phyloP scores from a whole-genome alignment of 2,797 vertebrate species.

The Sebastes cheni region DNA sequence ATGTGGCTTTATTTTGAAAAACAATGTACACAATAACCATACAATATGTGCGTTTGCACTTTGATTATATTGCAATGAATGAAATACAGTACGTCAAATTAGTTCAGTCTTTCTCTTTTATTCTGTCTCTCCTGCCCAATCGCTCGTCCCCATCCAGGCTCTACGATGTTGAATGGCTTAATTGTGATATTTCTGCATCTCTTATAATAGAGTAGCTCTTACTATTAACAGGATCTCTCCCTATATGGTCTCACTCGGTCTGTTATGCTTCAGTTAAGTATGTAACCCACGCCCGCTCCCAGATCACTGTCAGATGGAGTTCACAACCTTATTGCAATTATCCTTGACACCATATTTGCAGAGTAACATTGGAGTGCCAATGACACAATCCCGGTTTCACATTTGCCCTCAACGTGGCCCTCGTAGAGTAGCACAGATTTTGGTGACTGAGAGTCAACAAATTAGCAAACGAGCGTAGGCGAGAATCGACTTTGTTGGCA shows the following conservation, averaged over 20 bases:
- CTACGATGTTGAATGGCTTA: background rate
- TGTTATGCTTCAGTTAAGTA: conserved; percentile 12
- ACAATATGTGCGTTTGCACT: background rate
- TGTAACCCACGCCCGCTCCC: conserved; percentile 3
- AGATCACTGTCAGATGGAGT: conserved; percentile 37
- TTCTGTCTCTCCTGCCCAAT: background rate
- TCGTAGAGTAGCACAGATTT: background rate
- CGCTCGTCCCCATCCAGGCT: background rate
- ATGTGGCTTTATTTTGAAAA: background rate
- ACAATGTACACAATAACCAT: background rate
- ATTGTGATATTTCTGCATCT: background rate
- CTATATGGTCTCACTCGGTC: background rate
- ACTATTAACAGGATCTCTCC: background rate
- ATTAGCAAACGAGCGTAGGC: conserved; percentile 16
- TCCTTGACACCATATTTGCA: conserved; percentile 33
- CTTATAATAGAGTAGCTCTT: background rate
- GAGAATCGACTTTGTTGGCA: conserved; percentile 10
- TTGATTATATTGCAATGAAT: background rate
- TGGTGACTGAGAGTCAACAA: conserved; percentile 22
- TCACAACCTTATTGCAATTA: conserved; percentile 33
- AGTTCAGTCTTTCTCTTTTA: background rate
- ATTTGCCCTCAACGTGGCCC: background rate
- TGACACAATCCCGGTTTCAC: conserved; percentile 20
- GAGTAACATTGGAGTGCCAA: background rate
- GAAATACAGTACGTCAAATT: background rate